A percentile compares a stretch with the other conserved stretches of the same genome.
Evolutionary conservation across 2,888 invertebrate species (phyloP).

Genomic region (Chalcis sispes): DNA sequence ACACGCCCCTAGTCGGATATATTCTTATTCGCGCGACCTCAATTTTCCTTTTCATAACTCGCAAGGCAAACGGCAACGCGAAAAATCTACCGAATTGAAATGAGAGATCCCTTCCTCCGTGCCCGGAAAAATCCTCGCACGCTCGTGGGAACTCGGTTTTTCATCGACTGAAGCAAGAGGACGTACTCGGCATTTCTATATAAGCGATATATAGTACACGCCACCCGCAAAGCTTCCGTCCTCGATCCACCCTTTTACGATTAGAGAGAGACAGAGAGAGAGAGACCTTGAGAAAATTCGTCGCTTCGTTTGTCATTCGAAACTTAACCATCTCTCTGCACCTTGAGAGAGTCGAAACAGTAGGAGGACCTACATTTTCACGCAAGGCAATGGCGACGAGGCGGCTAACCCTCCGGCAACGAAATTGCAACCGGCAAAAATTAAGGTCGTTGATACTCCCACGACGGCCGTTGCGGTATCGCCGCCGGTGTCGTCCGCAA

Average conservation of each 20-base stretch:
- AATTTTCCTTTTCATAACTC: neutral
- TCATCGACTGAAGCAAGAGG: too few species aligned
- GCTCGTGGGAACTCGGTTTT: neutral
- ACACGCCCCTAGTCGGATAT: too few species aligned
- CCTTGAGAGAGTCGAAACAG: neutral
- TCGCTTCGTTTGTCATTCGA: too few species aligned
- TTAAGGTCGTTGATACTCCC: constrained; percentile 40
- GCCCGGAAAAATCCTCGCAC: constrained; percentile 1
- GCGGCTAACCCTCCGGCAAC: too few species aligned
- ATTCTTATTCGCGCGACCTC: neutral
- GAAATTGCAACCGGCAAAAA: constrained; percentile 8
- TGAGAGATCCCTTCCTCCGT: neutral
- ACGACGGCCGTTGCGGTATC: neutral
- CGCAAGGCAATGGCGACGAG: too few species aligned
- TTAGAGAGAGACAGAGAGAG: too few species aligned
- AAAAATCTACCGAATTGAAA: too few species aligned
- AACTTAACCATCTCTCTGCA: too few species aligned
- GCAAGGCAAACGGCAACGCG: neutral
- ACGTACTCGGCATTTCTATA: neutral
- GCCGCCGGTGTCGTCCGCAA: neutral
- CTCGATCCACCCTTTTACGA: neutral
- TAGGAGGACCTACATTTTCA: constrained; percentile 20
- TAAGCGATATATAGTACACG: neutral
- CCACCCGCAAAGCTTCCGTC: too few species aligned
- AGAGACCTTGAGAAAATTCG: constrained; percentile 2